These are phyloP conservation scores for Seladonia tumulorum DNA, from an alignment of 2,888 invertebrate genomes.

Conservation along the genomic window DNA sequence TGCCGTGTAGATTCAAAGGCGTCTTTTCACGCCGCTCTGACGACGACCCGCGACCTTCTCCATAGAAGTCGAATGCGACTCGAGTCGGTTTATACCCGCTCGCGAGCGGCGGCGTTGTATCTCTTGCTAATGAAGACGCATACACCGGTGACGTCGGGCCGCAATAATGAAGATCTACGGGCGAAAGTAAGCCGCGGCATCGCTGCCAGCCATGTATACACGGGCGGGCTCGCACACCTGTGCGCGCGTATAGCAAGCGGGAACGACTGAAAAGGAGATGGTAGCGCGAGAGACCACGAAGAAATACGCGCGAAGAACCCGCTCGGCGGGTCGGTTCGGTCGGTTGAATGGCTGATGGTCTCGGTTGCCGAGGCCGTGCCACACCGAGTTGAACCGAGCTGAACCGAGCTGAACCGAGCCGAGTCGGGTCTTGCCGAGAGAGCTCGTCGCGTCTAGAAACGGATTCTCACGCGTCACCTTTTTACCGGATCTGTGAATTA, in stretches of 20 bases:
- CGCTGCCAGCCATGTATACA: constrained; percentile 46
- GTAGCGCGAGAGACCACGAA: constrained; percentile 10
- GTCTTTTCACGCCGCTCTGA: constrained; percentile 22
- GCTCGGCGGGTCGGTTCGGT: constrained; percentile 19
- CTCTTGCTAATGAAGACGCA: constrained; percentile 72
- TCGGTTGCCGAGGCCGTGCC: background rate
- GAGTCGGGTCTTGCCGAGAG: constrained; percentile 12
- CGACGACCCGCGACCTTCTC: constrained; percentile 64
- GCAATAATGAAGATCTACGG: constrained; percentile 73
- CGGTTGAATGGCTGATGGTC: constrained; percentile 30
- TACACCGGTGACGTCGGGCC: constrained; percentile 55
- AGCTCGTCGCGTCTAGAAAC: constrained; percentile 6
- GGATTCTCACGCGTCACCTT: background rate
- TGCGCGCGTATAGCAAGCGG: constrained; percentile 14
- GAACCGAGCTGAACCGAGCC: background rate
- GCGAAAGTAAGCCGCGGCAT: constrained; percentile 66
- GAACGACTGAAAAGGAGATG: constrained; percentile 45
- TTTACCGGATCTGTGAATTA: background rate
- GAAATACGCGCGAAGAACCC: constrained; percentile 48
- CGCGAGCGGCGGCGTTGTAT: constrained; percentile 41
- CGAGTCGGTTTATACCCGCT: constrained; percentile 5
- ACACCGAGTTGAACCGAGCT: background rate
- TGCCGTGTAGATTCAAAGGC: constrained; percentile 62
- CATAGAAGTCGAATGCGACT: constrained; percentile 49
- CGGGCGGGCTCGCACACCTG: constrained; percentile 37